Percentiles rank a stretch among this genome's conserved stretches.
These are phyloP conservation scores for Marmota flaviventris DNA, from an alignment of 2,113 vertebrate genomes.

Conservation along the genomic window DNA sequence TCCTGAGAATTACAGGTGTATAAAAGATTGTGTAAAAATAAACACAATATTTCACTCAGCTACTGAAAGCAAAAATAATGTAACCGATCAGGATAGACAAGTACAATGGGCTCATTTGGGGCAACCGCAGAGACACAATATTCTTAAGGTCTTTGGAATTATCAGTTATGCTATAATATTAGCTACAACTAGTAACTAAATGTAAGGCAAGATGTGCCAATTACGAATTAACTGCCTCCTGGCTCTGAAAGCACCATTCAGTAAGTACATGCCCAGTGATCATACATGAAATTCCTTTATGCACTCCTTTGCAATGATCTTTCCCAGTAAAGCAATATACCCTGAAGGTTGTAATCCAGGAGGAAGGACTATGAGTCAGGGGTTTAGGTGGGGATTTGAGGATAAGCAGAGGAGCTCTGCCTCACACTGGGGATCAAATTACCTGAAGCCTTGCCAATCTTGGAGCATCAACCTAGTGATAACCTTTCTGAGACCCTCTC, in stretches of 20 bases:
- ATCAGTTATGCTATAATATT: background rate
- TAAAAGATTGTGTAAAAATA: constrained; percentile 31
- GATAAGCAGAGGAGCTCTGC: background rate
- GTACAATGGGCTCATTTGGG: background rate
- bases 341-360: background rate
- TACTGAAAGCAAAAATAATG: background rate
- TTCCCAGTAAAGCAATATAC: background rate
- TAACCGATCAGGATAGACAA: background rate
- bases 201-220: background rate
- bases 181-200: background rate
- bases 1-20: background rate
- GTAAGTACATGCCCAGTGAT: background rate
- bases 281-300: background rate
- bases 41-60: background rate
- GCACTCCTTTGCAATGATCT: background rate
- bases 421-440: background rate
- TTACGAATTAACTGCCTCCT: background rate
- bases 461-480: background rate
- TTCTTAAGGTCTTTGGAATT: background rate
- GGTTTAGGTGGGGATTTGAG: background rate
- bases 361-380: background rate
- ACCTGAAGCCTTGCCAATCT: background rate
- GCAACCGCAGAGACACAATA: background rate
- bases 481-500: background rate
- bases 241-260: background rate